A percentile compares a stretch with the other conserved stretches of the same genome.
Conservation (phyloP, 2,797 vertebrate species). For the Sandelia bainsii region DNA sequence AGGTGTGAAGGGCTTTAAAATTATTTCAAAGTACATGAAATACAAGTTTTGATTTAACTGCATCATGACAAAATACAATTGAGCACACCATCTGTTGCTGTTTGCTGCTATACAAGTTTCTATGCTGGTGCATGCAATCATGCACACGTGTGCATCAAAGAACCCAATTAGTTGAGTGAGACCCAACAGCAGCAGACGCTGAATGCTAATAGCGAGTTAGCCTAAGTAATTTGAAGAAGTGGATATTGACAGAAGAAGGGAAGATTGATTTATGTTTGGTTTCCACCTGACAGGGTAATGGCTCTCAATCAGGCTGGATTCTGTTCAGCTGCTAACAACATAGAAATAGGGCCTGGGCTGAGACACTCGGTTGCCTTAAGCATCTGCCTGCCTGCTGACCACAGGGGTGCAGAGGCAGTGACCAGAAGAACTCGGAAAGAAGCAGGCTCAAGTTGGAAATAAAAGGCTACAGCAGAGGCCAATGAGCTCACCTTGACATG, state of each 20-base stretch:
- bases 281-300: constrained; percentile 69
- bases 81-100: constrained; percentile 63
- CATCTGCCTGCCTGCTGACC: constrained; percentile 42
- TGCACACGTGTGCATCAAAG: constrained; percentile 50
- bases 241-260: constrained; percentile 71
- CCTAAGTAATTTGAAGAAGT: constrained; percentile 74
- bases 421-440: constrained; percentile 55
- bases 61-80: constrained; percentile 53
- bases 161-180: constrained; percentile 69
- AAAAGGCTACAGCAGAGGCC: constrained; percentile 50
- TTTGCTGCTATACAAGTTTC: constrained; percentile 21
- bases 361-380: constrained; percentile 44
- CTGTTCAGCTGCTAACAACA: constrained; percentile 57
- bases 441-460: constrained; percentile 46
- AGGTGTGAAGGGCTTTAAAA: constrained; percentile 64
- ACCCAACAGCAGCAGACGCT: constrained; percentile 47
- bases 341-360: constrained; percentile 25
- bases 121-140: constrained; percentile 19
- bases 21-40: constrained; percentile 43
- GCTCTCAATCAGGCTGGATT: constrained; percentile 62
- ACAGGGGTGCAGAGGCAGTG: constrained; percentile 46
- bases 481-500: constrained; percentile 93
- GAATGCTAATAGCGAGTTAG: constrained; percentile 72
- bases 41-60: constrained; percentile 52
- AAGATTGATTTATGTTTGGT: constrained; percentile 76